A percentile compares a stretch with the other conserved stretches of the same genome.
These are phyloP conservation scores for Thymelicus acteon DNA, from an alignment of 2,888 invertebrate genomes.

Conservation along the genomic window DNA sequence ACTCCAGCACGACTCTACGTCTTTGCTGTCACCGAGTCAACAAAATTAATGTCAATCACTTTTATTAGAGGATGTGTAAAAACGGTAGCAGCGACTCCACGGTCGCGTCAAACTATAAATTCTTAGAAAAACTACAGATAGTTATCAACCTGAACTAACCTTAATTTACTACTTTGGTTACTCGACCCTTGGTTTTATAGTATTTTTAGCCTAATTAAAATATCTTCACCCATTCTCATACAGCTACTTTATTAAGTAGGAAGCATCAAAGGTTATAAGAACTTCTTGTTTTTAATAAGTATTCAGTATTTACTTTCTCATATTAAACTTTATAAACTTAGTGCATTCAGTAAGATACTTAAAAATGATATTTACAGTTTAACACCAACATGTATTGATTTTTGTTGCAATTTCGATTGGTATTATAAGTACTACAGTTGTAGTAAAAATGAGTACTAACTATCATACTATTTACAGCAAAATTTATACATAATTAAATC, in stretches of 20 bases:
- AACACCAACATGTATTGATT: too few relatives aligned
- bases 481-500: too few relatives aligned
- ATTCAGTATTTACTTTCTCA: background rate
- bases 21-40: constrained; percentile 48
- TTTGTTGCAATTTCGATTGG: too few relatives aligned
- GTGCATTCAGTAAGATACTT: too few relatives aligned
- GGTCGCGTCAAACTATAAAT: constrained; percentile 64
- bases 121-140: constrained; percentile 61
- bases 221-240: constrained; percentile 61
- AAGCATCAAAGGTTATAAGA: constrained; percentile 49
- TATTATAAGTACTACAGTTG: too few relatives aligned
- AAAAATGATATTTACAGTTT: too few relatives aligned
- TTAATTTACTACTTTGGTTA: constrained; percentile 69
- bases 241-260: constrained; percentile 50
- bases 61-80: constrained; percentile 77
- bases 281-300: constrained; percentile 63
- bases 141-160: constrained; percentile 59
- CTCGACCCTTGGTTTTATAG: constrained; percentile 68
- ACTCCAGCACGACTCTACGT: constrained; percentile 22
- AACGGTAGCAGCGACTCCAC: constrained; percentile 66
- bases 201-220: constrained; percentile 78
- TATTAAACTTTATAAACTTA: too few relatives aligned
- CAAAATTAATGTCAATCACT: constrained; percentile 75
- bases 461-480: too few relatives aligned
- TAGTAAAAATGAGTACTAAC: too few relatives aligned